A percentile compares a stretch with the other conserved stretches of the same genome.
These are phyloP conservation scores for Thyatira batis DNA, from an alignment of 2,888 invertebrate genomes.

Conservation along the genomic window DNA sequence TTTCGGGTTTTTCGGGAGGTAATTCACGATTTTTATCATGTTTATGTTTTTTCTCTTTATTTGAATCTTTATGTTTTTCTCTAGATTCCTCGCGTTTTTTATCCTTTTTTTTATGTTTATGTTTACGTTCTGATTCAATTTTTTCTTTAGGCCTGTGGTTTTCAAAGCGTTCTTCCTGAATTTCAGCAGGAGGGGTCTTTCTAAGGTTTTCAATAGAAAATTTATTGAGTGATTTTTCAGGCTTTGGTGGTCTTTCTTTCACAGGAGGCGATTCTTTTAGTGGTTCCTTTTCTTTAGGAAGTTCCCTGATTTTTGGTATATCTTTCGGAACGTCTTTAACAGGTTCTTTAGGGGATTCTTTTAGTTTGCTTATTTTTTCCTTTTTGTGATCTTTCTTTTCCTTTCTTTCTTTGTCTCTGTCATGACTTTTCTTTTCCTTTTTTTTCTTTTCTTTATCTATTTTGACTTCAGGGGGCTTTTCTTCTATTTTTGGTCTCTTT, in stretches of 20 bases:
- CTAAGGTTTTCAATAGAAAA: conserved; percentile 76
- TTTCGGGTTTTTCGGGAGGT: conserved; percentile 76
- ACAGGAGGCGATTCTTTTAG: conserved; percentile 50
- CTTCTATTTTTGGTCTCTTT: conserved; percentile 71
- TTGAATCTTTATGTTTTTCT: conserved; percentile 83
- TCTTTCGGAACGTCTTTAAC: conserved; percentile 60
- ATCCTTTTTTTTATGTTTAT: conserved; percentile 85
- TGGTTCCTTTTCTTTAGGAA: conserved; percentile 58
- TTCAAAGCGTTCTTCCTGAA: conserved; percentile 54
- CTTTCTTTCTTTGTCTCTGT: conserved; percentile 83
- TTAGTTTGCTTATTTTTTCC: conserved; percentile 72
- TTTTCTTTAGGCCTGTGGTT: conserved; percentile 76
- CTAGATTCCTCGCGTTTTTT: conserved; percentile 85
- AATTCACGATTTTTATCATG: conserved; percentile 78
- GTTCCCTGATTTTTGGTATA: conserved; percentile 55
- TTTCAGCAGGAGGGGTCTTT: conserved; percentile 72
- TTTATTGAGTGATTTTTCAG: conserved; percentile 70
- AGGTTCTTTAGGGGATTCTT: conserved; percentile 71
- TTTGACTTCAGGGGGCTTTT: conserved; percentile 79
- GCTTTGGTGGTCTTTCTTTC: conserved; percentile 63
- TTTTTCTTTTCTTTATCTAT: conserved; percentile 80
- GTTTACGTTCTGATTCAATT: conserved; percentile 77
- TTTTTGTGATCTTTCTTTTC: conserved; percentile 82
- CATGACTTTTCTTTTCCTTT: conserved; percentile 85
- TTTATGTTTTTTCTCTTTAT: conserved; percentile 78